A percentile compares a stretch with the other conserved stretches of the same genome.
phyloP scores from a whole-genome alignment of 2,888 invertebrate species.

The Drosophila nr. perissopoda region DNA sequence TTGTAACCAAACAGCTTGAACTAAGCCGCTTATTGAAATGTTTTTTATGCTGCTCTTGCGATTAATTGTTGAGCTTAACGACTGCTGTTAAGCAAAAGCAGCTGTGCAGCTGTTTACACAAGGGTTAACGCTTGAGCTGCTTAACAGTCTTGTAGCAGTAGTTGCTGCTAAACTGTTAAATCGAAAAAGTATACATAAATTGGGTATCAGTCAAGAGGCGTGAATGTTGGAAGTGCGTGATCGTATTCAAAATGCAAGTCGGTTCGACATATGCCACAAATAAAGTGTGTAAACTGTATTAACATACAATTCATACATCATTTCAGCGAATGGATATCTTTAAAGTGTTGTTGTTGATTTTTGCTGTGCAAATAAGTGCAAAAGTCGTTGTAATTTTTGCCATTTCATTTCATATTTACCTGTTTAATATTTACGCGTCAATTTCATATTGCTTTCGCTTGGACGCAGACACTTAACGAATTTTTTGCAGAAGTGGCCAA shows the following conservation, averaged over 20 bases:
- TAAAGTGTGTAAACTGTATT: background rate
- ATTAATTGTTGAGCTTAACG: slow-evolving; percentile 22
- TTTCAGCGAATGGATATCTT: slow-evolving; percentile 27
- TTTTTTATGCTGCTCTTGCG: slow-evolving; percentile 6
- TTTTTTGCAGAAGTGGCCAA: slow-evolving; percentile 56
- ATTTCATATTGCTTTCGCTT: slow-evolving; percentile 59
- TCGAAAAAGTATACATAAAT: background rate
- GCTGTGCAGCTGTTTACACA: background rate
- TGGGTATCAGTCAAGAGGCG: background rate
- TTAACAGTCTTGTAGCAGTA: background rate
- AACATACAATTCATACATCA: too few relatives aligned
- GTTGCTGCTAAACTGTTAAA: background rate
- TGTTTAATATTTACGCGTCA: slow-evolving; percentile 64
- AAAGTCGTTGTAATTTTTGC: slow-evolving; percentile 57
- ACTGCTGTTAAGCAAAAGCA: slow-evolving; percentile 8
- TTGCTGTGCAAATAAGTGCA: slow-evolving; percentile 40
- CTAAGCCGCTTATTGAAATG: slow-evolving; percentile 41
- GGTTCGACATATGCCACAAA: background rate
- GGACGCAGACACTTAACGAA: slow-evolving; percentile 58
- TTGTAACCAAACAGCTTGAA: slow-evolving; percentile 1
- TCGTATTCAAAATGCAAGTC: too few relatives aligned
- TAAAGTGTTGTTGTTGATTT: slow-evolving; percentile 50
- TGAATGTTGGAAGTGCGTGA: background rate
- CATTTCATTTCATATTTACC: slow-evolving; percentile 54
- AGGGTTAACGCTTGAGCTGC: background rate